Evolutionary conservation across 2,888 invertebrate genomes (phyloP), one percentile per base, ranked within the genome.

Genomic region (Nomada ruficornis): DNA sequence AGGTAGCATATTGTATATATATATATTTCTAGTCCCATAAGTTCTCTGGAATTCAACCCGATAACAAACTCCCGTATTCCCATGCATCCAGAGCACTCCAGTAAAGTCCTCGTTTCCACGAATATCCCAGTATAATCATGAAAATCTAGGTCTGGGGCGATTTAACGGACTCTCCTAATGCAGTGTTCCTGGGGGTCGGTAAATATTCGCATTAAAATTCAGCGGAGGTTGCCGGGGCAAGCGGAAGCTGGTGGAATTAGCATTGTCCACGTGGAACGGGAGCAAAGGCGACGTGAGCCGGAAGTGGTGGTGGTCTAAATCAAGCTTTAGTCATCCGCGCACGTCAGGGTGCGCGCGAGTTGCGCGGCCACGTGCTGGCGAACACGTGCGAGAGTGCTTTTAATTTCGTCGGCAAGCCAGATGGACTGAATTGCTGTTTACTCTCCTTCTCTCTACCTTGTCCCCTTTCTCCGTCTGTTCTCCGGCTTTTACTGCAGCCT

Each of bases 161-260:
- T 80, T 65, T 65, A 77, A 70, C 54, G 23, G 57, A 26, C 57
- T 44, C 59, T 50, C 47, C 23, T 70, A 47, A 79, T 77, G 54
- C 59, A 60, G 63, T 77, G 54, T 15, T 0, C 18, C 44, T 23
- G 15, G 26, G 47, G 4, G 59, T 59, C 47, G 70, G 77, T 71
- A 77, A 80, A 80, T 80, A 77, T 71, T 73, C 57, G 68, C 79
- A 79, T 80, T 80, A 80, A 80, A 80, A 80, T 80, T 78, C 80
- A 72, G 72, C 18, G 72, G 63, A 23, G 57, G 71, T 68, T 68
- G 78, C 72, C 78, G 23, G 18, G 11, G 11, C 11, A 13, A 11
- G 18, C 15, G 47, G 29, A 18, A 36, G 52, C 50, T 63, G 55
- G 10, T 1, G 26, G 72, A 59, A 72, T 80, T 78, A 72, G 67